Evolutionary conservation across 2,888 invertebrate species (phyloP).

Genomic region (Linnaemya tessellans): DNA sequence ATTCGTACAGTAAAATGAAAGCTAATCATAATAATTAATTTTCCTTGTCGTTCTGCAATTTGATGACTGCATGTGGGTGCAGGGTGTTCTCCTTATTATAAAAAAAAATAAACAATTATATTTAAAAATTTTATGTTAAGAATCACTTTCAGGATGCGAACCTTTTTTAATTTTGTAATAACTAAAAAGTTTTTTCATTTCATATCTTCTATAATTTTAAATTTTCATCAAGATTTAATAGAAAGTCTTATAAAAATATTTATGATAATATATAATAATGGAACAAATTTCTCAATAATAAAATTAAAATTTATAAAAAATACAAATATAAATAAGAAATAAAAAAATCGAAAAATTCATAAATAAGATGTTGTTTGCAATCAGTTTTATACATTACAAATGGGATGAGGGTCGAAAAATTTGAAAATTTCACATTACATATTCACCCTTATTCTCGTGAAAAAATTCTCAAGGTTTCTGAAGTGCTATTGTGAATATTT

Average conservation of each 20-base stretch:
- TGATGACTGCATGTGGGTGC: background rate
- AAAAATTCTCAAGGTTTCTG: too few species aligned
- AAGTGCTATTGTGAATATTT: too few species aligned
- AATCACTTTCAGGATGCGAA: constrained; percentile 40
- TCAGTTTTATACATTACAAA: too few species aligned
- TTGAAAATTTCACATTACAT: too few species aligned
- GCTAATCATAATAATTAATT: background rate
- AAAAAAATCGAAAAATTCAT: constrained; percentile 23
- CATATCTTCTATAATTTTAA: constrained; percentile 18
- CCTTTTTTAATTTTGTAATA: constrained; percentile 47
- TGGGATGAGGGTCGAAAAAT: too few species aligned
- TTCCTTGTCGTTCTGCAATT: background rate
- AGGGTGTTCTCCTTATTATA: background rate
- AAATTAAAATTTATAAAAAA: constrained; percentile 72
- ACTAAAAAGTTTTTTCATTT: constrained; percentile 13
- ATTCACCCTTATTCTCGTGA: too few species aligned
- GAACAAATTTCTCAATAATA: constrained; percentile 60
- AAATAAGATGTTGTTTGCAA: background rate
- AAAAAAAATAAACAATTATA: background rate
- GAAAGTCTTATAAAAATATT: constrained; percentile 51
- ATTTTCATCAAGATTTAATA: constrained; percentile 65
- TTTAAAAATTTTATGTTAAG: background rate
- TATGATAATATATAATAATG: constrained; percentile 34
- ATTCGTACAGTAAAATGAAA: background rate
- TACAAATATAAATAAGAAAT: constrained; percentile 71